Base-by-base conservation (phyloP, 2,888 invertebrate species). In the Drosophila paranaensis region DNA sequence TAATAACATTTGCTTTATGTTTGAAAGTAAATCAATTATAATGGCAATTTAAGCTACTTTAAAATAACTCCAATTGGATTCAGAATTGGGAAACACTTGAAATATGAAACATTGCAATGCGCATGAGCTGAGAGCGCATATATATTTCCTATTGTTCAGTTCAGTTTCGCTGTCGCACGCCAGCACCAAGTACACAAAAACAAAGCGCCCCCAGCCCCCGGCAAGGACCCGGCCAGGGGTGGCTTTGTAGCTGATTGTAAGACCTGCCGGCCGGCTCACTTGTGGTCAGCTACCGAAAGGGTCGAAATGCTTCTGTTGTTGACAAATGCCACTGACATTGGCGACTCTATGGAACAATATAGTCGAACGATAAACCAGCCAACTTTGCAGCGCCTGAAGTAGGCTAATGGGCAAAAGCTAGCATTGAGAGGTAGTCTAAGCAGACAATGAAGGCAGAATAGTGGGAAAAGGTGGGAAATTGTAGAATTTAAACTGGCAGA, bases 121-220 rank as follows among this genome's bases (percentile, higher is more conserved):
- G 83, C 83, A 84, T 78, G 83, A 33, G 53, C 48, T 37, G 3
- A 35, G 64, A 60, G 60, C 43, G 45, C 8, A 16, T 1, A 11
- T 1, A 11, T 13, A 16, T 6, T 39, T 48, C 45, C 37, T 55
- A 39, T 54, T 60, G 25, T 46, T 57, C 48, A 25, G 25, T 46
- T 57, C 48, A 25, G 42, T 13, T 60, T 37, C 55, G 45, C 48
- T 25, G 25, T 25, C 37, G 35, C 40, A 39, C 55, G 37, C 71
- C 33, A 14, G 60, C 37, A 58, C 56, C 82, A 67, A 88, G 82
- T 83, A 88, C 81, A 80, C 81, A 84, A 88, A 88, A 84, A 84
- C 83, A 84, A 86, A 86, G 77, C 72, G 68, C 39, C 70, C 60
- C 74, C 56, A 42, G 8, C 62, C 69, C 64, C 74, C 40, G 33